These are phyloP conservation scores for Pseudoips prasinana DNA, from an alignment of 2,888 invertebrate species.

Conservation along the genomic window DNA sequence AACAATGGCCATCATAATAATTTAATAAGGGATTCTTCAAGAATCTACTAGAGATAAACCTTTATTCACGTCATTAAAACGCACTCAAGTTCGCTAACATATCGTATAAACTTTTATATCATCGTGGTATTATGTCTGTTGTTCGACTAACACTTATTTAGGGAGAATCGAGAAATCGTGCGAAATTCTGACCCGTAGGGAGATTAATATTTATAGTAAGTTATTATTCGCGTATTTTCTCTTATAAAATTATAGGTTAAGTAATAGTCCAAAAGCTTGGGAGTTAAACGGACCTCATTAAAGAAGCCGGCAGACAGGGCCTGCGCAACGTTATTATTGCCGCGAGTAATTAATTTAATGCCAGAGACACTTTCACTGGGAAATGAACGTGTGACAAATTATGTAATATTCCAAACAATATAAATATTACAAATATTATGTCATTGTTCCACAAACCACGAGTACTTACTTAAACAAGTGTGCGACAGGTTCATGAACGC, in stretches of 20 bases:
- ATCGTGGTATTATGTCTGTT: too few species aligned
- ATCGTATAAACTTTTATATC: too few species aligned
- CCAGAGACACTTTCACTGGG: slow-evolving; percentile 57
- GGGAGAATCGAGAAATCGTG: slow-evolving; percentile 46
- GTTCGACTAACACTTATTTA: slow-evolving; percentile 2
- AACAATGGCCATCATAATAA: slow-evolving; percentile 35
- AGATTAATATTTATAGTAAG: slow-evolving; percentile 24
- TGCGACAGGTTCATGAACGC: slow-evolving; percentile 6
- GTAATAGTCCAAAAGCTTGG: slow-evolving; percentile 38
- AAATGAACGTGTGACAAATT: slow-evolving; percentile 57
- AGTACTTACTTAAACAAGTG: slow-evolving; percentile 2
- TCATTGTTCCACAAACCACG: slow-evolving; percentile 43
- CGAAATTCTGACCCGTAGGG: slow-evolving; percentile 40
- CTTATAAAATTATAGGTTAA: slow-evolving; percentile 29
- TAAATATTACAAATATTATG: slow-evolving; percentile 46
- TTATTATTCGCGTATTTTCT: slow-evolving; percentile 28
- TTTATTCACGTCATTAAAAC: not conserved
- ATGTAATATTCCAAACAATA: slow-evolving; percentile 50
- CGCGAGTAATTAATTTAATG: slow-evolving; percentile 43
- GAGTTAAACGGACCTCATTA: slow-evolving; percentile 36
- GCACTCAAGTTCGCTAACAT: too few species aligned
- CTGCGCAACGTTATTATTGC: slow-evolving; percentile 40
- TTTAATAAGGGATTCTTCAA: slow-evolving; percentile 17
- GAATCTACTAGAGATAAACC: slow-evolving; percentile 1
- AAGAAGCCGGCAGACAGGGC: slow-evolving; percentile 23